Percentiles rank a stretch among this genome's conserved stretches.
Conservation (phyloP, 2,113 vertebrate species). For the Gulo gulo region DNA sequence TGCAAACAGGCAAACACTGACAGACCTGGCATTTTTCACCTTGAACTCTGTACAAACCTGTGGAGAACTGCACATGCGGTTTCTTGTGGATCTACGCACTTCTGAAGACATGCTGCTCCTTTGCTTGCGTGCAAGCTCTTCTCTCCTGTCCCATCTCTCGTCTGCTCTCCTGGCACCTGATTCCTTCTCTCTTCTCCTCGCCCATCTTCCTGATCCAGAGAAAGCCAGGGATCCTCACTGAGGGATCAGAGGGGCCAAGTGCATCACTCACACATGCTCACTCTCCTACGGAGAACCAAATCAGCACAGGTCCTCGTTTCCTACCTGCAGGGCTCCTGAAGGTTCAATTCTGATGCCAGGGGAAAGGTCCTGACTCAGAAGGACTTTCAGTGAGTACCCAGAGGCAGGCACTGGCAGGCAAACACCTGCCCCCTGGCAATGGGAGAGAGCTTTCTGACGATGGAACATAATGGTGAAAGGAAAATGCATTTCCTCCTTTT, state of each 20-base stretch:
- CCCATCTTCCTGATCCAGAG: not conserved
- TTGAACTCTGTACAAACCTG: not conserved
- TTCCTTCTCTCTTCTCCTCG: too few relatives aligned
- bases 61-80: not conserved
- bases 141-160: not conserved
- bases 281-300: not conserved
- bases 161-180: not conserved
- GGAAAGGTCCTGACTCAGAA: not conserved
- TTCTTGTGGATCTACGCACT: not conserved
- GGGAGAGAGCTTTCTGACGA: not conserved
- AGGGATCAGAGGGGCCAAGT: not conserved
- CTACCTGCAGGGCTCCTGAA: not conserved
- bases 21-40: not conserved
- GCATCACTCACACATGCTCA: not conserved
- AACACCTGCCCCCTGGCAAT: not conserved
- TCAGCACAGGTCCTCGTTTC: not conserved
- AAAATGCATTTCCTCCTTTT: not conserved
- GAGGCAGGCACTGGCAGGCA: not conserved
- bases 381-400: not conserved
- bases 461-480: not conserved
- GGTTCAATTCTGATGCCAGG: not conserved
- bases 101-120: accelerated
- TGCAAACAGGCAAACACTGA: not conserved
- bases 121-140: accelerated
- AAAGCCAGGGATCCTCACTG: too few relatives aligned